Evolutionary conservation across 37 sponge, comb jelly and placozoan species (phyloP).

Genomic region (Halisarca cf. caerulea): DNA sequence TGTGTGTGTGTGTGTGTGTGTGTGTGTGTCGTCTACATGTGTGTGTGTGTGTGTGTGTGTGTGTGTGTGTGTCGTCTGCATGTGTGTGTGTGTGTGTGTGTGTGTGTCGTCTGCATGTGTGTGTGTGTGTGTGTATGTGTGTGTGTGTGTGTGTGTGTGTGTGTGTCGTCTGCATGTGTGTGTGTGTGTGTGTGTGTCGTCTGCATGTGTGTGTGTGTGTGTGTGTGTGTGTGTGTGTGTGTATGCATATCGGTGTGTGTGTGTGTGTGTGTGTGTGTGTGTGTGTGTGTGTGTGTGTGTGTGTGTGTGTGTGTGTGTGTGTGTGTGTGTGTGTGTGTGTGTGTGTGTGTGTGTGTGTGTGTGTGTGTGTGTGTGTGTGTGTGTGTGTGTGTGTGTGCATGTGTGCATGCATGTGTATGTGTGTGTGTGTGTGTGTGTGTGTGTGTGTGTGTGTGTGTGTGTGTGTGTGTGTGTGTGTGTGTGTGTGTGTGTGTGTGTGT

Average conservation of each 20-base stretch:
- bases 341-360: conserved; percentile 24
- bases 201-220: conserved; percentile 14
- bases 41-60: too few species aligned
- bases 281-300: conserved; percentile 14
- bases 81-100: too few species aligned
- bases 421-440: conserved; percentile 21
- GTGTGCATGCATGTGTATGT: conserved; percentile 5
- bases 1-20: too few species aligned
- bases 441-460: conserved; percentile 7
- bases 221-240: conserved; percentile 24
- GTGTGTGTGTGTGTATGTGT: too few species aligned
- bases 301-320: conserved; percentile 24
- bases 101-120: too few species aligned
- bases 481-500: background rate
- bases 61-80: too few species aligned
- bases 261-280: conserved; percentile 20
- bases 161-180: background rate
- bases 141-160: too few species aligned
- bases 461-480: conserved; percentile 10
- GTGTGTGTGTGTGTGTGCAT: conserved; percentile 17
- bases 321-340: conserved; percentile 24
- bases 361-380: conserved; percentile 24
- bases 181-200: conserved; percentile 14
- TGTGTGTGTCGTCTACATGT: too few species aligned
- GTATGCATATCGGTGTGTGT: background rate